Conservation (phyloP, 2,797 vertebrate genomes). For the Hippopotamyrus pictus region DNA sequence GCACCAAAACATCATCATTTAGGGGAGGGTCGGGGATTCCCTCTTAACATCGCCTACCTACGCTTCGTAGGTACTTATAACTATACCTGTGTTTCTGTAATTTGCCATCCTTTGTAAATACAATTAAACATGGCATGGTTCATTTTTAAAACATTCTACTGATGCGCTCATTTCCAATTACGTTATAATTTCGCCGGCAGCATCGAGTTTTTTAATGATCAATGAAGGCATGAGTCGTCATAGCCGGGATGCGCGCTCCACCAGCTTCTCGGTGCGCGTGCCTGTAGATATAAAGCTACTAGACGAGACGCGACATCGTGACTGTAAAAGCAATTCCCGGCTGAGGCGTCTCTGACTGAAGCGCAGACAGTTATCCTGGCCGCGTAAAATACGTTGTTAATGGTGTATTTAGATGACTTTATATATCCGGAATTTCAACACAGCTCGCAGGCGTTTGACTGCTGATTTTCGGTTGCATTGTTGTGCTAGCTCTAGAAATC, state of each 20-base stretch:
- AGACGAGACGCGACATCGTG: conserved; percentile 30
- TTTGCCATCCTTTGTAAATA: background rate
- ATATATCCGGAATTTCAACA: background rate
- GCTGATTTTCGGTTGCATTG: background rate
- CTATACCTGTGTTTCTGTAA: background rate
- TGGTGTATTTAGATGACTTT: background rate
- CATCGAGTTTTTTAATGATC: conserved; percentile 34
- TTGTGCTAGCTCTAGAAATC: conserved; percentile 24
- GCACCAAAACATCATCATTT: conserved; percentile 23
- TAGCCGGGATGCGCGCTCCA: conserved; percentile 29
- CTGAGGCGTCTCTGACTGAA: too few species aligned
- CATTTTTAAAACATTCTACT: background rate
- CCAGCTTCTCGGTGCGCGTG: conserved; percentile 28
- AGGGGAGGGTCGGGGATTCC: conserved; percentile 34
- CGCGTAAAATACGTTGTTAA: background rate
- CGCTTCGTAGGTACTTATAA: conserved; percentile 1
- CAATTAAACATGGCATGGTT: background rate
- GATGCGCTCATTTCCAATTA: background rate
- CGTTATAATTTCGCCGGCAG: conserved; percentile 19
- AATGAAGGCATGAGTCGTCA: conserved; percentile 42
- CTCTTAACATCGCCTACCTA: conserved; percentile 6
- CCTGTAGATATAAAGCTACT: conserved; percentile 31
- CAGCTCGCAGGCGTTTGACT: background rate
- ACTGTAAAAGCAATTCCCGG: background rate
- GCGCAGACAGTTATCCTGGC: background rate